Evolutionary conservation across 2,797 vertebrate genomes (phyloP).

Genomic region (Spheniscus humboldti): DNA sequence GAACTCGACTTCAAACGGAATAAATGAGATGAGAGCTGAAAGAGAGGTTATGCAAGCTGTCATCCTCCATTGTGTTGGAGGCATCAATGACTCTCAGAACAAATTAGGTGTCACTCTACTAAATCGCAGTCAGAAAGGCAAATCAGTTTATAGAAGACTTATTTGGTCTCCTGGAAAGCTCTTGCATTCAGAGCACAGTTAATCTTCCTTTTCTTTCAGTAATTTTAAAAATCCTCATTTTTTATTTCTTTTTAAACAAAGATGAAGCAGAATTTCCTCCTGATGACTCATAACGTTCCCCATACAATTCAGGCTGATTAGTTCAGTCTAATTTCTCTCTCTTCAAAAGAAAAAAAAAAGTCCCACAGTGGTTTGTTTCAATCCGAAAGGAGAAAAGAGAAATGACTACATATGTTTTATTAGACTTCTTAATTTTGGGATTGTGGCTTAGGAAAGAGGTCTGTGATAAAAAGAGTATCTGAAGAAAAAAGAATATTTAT

Average conservation of each 20-base stretch:
- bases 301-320: conserved; percentile 35
- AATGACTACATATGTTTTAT: neutral
- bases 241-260: conserved; percentile 19
- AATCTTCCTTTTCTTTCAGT: conserved; percentile 62
- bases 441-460: neutral
- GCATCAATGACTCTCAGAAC: conserved; percentile 74
- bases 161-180: conserved; percentile 70
- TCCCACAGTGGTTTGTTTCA: neutral
- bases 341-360: neutral
- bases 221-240: conserved; percentile 50
- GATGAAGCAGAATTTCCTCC: conserved; percentile 47
- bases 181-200: conserved; percentile 57
- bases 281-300: conserved; percentile 12
- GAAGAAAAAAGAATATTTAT: neutral
- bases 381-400: neutral
- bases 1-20: conserved; percentile 78
- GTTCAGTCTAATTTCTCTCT: conserved; percentile 48
- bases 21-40: conserved; percentile 77
- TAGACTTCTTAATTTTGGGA: conserved; percentile 35
- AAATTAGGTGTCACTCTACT: conserved; percentile 78
- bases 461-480: neutral
- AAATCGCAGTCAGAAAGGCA: conserved; percentile 76
- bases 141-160: conserved; percentile 78
- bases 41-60: conserved; percentile 80
- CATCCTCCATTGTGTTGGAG: conserved; percentile 76